phyloP scores from a whole-genome alignment of 2,113 vertebrate species.

The Coturnix japonica region DNA sequence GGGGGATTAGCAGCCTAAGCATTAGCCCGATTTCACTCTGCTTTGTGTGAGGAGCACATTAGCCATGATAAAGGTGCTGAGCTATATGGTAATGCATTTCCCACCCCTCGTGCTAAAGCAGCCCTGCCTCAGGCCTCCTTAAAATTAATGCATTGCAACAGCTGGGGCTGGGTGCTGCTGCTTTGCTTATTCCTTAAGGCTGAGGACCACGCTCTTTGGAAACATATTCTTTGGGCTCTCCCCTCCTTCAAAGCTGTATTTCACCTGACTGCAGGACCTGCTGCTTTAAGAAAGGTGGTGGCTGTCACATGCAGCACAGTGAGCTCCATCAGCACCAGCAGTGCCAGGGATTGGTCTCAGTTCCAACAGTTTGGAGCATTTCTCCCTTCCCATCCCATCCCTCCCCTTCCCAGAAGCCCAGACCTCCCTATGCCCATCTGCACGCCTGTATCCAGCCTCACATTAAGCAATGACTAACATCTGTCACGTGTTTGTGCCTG shows the following conservation, averaged over 20 bases:
- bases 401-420: neutral
- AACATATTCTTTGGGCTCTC: neutral
- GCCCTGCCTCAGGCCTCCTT: neutral
- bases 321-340: neutral
- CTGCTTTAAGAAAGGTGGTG: neutral
- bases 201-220: neutral
- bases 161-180: neutral
- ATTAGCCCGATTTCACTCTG: slow-evolving; percentile 40
- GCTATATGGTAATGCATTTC: neutral
- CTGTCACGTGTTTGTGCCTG: slow-evolving; percentile 57
- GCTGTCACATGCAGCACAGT: neutral
- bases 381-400: neutral
- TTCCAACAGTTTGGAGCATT: neutral
- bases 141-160: neutral
- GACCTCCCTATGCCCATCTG: neutral
- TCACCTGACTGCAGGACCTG: neutral
- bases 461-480: slow-evolving; percentile 58
- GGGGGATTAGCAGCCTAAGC: slow-evolving; percentile 36
- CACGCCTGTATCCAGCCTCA: neutral
- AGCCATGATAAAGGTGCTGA: slow-evolving; percentile 23
- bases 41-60: slow-evolving; percentile 40
- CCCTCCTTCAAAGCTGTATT: neutral
- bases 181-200: neutral
- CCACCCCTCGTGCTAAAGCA: neutral
- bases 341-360: neutral